These are phyloP conservation scores for Anarrhichthys ocellatus DNA, from an alignment of 2,113 vertebrate genomes.

Conservation along the genomic window DNA sequence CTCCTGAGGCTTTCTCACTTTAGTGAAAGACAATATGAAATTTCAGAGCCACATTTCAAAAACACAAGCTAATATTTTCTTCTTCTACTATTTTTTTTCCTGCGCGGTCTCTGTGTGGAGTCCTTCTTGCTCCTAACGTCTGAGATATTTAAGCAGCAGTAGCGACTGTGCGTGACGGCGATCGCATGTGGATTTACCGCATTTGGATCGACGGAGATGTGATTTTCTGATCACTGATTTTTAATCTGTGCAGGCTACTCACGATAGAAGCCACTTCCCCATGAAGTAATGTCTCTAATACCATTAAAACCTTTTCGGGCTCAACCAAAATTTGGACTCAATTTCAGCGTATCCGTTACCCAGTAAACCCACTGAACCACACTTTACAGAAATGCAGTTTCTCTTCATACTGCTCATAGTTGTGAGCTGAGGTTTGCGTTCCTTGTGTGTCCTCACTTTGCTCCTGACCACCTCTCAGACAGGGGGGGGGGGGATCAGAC, in stretches of 20 bases:
- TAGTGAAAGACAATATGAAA: conserved; percentile 64
- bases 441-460: conserved; percentile 58
- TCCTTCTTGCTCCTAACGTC: conserved; percentile 3
- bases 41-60: conserved; percentile 70
- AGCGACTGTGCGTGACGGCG: conserved; percentile 26
- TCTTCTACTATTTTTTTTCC: conserved; percentile 2
- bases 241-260: conserved; percentile 46
- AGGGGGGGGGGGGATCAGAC: conserved; percentile 41
- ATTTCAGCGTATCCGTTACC: conserved; percentile 66
- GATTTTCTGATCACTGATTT: conserved; percentile 64
- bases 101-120: background rate
- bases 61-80: conserved; percentile 48
- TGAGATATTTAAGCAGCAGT: conserved; percentile 19
- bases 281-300: conserved; percentile 77
- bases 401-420: conserved; percentile 63
- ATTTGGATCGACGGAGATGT: conserved; percentile 10
- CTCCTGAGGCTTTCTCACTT: conserved; percentile 64
- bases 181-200: conserved; percentile 30
- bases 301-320: conserved; percentile 65
- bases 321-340: conserved; percentile 50
- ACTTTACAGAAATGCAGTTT: conserved; percentile 59
- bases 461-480: conserved; percentile 60
- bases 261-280: conserved; percentile 61
- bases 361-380: conserved; percentile 72
- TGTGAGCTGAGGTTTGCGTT: conserved; percentile 57